Conservation (phyloP, 2,797 vertebrate species). For the Cirrhinus mrigala region DNA sequence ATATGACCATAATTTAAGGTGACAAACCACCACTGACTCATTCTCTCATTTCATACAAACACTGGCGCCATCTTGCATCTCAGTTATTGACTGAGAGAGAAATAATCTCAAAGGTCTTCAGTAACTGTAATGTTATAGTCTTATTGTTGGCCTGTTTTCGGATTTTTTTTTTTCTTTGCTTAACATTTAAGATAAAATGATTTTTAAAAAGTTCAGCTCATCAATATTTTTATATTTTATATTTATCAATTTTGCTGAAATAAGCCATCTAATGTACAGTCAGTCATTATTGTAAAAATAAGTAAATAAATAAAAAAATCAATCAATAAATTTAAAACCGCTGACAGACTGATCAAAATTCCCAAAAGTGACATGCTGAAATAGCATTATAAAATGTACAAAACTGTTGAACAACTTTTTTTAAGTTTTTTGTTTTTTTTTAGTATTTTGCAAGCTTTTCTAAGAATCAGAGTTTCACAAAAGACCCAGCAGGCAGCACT, state of each 20-base stretch:
- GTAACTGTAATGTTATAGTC: not conserved
- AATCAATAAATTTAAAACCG: no score
- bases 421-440: slow-evolving; percentile 26
- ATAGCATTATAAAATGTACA: not conserved
- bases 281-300: not conserved
- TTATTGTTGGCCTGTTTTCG: not conserved
- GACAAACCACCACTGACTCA: not conserved
- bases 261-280: not conserved
- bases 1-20: not conserved
- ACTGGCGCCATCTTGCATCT: not conserved
- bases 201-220: not conserved
- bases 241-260: not conserved
- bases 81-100: not conserved
- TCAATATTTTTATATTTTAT: not conserved
- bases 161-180: not conserved
- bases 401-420: not conserved
- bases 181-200: not conserved
- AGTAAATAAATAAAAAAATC: no score
- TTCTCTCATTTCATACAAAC: not conserved
- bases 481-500: slow-evolving; percentile 55
- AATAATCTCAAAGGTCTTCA: not conserved
- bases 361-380: not conserved
- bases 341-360: slow-evolving; percentile 3
- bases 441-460: slow-evolving; percentile 29
- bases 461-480: slow-evolving; percentile 38